phyloP scores from a whole-genome alignment of 2,113 vertebrate genomes.

The Bos javanicus region DNA sequence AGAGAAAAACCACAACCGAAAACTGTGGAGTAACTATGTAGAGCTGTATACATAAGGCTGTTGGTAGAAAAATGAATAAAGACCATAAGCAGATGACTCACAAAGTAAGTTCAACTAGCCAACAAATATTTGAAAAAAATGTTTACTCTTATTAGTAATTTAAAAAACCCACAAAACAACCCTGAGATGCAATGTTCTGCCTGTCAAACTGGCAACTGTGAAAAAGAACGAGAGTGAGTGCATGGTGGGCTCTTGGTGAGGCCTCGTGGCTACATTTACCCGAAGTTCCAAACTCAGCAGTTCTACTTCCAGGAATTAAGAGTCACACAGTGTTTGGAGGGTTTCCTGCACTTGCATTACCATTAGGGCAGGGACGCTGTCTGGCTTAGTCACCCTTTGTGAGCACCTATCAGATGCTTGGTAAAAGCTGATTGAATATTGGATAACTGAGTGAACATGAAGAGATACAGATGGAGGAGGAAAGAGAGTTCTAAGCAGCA shows the following conservation, averaged over 20 bases:
- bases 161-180: background rate
- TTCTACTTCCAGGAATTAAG: background rate
- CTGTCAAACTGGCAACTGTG: background rate
- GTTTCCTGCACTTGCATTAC: background rate
- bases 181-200: background rate
- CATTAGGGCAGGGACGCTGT: background rate
- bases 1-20: background rate
- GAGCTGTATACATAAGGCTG: background rate
- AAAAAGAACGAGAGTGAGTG: background rate
- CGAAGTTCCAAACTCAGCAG: background rate
- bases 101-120: background rate
- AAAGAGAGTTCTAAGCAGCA: background rate
- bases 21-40: background rate
- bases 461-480: background rate
- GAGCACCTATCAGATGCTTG: background rate
- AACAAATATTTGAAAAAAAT: background rate
- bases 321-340: background rate
- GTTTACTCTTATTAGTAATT: background rate
- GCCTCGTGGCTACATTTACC: accelerated
- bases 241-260: background rate
- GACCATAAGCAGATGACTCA: background rate
- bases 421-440: background rate
- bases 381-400: background rate
- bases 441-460: background rate
- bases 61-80: background rate